Percentiles rank a stretch among this genome's conserved stretches.
These are phyloP conservation scores for Rhadina sibilatrix DNA, from an alignment of 2,113 vertebrate species.

Conservation along the genomic window DNA sequence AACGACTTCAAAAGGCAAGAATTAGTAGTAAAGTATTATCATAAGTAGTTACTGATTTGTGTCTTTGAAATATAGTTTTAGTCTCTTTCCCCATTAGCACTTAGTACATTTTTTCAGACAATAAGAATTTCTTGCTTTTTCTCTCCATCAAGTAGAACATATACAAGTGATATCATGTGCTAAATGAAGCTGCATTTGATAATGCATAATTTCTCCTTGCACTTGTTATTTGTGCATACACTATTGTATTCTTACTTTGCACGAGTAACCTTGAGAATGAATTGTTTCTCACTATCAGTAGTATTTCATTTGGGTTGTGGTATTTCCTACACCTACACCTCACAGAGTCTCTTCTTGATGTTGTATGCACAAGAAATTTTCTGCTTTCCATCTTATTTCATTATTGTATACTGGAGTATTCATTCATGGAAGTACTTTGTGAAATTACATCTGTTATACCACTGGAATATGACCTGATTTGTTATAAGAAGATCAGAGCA, in stretches of 20 bases:
- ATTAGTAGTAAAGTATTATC: neutral
- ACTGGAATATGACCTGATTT: constrained; percentile 10
- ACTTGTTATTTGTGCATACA: neutral
- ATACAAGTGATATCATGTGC: neutral
- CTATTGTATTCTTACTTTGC: neutral
- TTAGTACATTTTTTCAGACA: neutral
- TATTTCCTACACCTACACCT: neutral
- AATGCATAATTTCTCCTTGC: neutral
- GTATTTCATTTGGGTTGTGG: neutral
- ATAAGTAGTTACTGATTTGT: neutral
- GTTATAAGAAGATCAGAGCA: neutral
- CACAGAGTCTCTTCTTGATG: neutral
- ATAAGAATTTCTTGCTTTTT: neutral
- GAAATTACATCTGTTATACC: neutral
- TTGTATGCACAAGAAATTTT: neutral
- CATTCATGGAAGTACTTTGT: neutral
- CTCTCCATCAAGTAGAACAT: neutral
- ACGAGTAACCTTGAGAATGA: neutral
- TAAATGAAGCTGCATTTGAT: neutral
- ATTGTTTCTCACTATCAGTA: neutral
- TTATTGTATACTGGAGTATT: neutral
- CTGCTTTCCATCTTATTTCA: neutral
- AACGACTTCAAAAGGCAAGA: neutral
- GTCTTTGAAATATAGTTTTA: neutral
- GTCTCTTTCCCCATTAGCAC: neutral